Conservation (phyloP, 2,888 invertebrate genomes). For the Oscheius myriophilus region DNA sequence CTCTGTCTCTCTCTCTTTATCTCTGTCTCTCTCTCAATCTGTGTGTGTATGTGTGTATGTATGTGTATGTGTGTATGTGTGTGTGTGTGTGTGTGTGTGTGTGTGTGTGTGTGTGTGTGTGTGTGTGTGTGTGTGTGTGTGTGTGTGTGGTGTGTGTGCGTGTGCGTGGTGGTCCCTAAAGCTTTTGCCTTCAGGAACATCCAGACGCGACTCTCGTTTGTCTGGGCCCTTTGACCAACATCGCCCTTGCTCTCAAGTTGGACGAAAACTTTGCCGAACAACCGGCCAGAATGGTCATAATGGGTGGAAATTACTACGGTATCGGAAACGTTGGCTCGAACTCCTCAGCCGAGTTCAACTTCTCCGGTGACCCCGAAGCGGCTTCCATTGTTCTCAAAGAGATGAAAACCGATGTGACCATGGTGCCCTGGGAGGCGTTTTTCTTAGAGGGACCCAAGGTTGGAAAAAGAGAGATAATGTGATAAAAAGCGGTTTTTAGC, state of each 20-base stretch:
- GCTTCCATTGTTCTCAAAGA: constrained; percentile 80
- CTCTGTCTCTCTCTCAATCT: too few species aligned
- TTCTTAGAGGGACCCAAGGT: constrained; percentile 55
- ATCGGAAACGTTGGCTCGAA: constrained; percentile 70
- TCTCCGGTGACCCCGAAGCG: constrained; percentile 82
- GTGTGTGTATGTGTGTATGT: too few species aligned
- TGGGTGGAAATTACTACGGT: constrained; percentile 69
- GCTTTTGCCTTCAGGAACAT: constrained; percentile 18
- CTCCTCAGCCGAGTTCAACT: constrained; percentile 81
- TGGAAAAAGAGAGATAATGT: not conserved
- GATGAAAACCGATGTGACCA: constrained; percentile 75
- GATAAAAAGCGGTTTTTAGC: constrained; percentile 31
- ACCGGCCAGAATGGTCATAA: constrained; percentile 57
- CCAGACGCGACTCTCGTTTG: constrained; percentile 41
- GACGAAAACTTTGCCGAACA: constrained; percentile 71
- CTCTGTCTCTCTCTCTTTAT: too few species aligned
- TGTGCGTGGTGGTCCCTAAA: too few species aligned
- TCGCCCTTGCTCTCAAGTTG: constrained; percentile 72
- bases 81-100: too few species aligned
- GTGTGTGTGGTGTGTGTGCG: too few species aligned
- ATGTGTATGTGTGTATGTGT: too few species aligned
- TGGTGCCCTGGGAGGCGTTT: constrained; percentile 79
- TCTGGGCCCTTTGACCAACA: constrained; percentile 73
- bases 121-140: too few species aligned
- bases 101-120: too few species aligned